A percentile compares a stretch with the other conserved stretches of the same genome.
These are phyloP conservation scores for Hemichromis elongatus DNA, from an alignment of 2,113 vertebrate genomes.

Conservation along the genomic window DNA sequence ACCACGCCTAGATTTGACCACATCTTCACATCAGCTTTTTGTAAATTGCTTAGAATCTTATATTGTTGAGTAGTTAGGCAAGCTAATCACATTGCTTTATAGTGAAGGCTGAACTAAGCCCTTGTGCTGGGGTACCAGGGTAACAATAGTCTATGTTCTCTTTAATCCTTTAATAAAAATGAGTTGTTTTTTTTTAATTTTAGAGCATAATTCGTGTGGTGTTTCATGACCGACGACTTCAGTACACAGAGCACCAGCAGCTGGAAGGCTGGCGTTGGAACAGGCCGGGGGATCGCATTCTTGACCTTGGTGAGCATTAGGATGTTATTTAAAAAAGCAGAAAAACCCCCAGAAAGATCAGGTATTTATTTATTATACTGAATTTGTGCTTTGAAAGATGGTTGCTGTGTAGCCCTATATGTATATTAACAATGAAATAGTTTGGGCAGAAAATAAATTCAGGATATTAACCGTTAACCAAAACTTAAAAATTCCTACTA, in stretches of 20 bases:
- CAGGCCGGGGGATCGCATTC: conserved; percentile 91
- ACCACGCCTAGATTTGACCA: neutral
- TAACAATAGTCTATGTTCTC: neutral
- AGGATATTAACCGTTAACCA: neutral
- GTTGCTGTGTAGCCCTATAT: neutral
- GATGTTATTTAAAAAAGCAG: neutral
- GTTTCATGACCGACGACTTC: conserved; percentile 92
- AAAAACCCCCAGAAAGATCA: neutral
- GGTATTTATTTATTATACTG: neutral
- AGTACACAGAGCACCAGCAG: conserved; percentile 97
- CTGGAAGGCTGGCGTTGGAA: conserved; percentile 98
- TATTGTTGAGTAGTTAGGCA: neutral
- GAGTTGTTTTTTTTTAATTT: neutral
- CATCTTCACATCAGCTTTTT: neutral
- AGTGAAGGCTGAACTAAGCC: neutral
- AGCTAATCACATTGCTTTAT: neutral
- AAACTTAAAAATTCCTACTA: neutral
- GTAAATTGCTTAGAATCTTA: neutral
- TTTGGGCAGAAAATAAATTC: neutral
- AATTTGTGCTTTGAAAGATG: neutral
- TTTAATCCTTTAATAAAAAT: neutral
- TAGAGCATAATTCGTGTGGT: conserved; percentile 97
- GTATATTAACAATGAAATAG: neutral
- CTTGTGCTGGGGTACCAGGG: neutral
- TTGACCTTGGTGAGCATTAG: conserved; percentile 84